phyloP scores from a whole-genome alignment of 2,113 vertebrate genomes.

The Pipa parva region DNA sequence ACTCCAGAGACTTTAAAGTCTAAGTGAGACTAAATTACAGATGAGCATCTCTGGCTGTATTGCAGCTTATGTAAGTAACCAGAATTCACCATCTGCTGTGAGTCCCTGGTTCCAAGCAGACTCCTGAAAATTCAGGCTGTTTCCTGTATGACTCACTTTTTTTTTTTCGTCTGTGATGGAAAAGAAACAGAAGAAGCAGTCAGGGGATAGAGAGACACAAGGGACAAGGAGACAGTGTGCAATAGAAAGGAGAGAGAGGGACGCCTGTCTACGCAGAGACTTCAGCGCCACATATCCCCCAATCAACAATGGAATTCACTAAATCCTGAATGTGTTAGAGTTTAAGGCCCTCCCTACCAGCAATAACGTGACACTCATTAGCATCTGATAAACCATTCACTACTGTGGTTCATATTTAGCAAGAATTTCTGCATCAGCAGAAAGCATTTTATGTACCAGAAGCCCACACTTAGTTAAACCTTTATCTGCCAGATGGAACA shows the following conservation, averaged over 20 bases:
- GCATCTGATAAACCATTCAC: too few relatives aligned
- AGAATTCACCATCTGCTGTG: conserved; percentile 27
- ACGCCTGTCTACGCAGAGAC: not conserved
- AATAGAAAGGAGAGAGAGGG: conserved; percentile 5
- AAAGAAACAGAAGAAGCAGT: conserved; percentile 22
- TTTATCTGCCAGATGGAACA: too few relatives aligned
- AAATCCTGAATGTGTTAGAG: not conserved
- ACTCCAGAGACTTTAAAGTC: too few relatives aligned
- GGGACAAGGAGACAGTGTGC: not conserved
- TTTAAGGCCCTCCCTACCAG: not conserved
- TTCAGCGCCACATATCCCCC: not conserved
- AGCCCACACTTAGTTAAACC: too few relatives aligned
- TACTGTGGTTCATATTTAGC: too few relatives aligned
- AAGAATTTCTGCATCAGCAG: too few relatives aligned
- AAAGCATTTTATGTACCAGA: too few relatives aligned
- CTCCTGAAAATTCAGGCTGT: conserved; percentile 3
- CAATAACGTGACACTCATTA: not conserved
- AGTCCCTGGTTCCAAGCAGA: not conserved
- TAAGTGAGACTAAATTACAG: not conserved
- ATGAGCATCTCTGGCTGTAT: not conserved
- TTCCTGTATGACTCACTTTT: conserved; percentile 31
- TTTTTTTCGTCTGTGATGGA: conserved; percentile 16
- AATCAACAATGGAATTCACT: not conserved
- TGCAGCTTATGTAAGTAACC: not conserved
- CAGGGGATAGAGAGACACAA: not conserved